Conservation (phyloP, 2,797 vertebrate genomes). For the Corythornis leucogaster region DNA sequence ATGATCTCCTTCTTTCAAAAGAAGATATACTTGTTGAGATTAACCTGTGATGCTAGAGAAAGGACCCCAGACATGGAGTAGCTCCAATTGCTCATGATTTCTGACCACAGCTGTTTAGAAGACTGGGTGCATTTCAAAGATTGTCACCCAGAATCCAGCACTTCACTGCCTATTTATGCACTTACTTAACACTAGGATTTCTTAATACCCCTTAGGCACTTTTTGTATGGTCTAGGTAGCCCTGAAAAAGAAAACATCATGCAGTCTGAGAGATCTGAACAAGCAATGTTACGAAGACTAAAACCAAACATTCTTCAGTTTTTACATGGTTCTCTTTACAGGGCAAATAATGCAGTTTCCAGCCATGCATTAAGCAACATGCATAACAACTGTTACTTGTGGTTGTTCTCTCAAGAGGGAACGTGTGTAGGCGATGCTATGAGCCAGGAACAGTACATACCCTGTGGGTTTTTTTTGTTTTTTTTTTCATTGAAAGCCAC, state of each 20-base stretch:
- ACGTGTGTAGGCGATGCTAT: neutral
- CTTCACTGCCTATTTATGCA: neutral
- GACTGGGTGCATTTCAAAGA: neutral
- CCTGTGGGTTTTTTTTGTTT: neutral
- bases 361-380: neutral
- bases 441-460: neutral
- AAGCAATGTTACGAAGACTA: neutral
- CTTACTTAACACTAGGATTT: neutral
- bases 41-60: neutral
- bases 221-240: neutral
- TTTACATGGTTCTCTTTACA: rapidly evolving
- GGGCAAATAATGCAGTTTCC: neutral
- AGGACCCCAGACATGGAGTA: neutral
- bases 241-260: neutral
- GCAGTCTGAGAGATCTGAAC: neutral
- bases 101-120: neutral
- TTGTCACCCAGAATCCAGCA: neutral
- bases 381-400: neutral
- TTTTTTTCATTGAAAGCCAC: neutral
- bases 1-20: neutral
- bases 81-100: neutral
- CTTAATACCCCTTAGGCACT: neutral
- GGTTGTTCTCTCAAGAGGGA: neutral
- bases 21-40: neutral
- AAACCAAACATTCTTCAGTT: neutral